Evolutionary conservation across 1,140 invertebrate genomes (phyloP), one percentile per base, ranked within the genome.

Genomic region (Pachyrhynchus sulphureomaculatus): DNA sequence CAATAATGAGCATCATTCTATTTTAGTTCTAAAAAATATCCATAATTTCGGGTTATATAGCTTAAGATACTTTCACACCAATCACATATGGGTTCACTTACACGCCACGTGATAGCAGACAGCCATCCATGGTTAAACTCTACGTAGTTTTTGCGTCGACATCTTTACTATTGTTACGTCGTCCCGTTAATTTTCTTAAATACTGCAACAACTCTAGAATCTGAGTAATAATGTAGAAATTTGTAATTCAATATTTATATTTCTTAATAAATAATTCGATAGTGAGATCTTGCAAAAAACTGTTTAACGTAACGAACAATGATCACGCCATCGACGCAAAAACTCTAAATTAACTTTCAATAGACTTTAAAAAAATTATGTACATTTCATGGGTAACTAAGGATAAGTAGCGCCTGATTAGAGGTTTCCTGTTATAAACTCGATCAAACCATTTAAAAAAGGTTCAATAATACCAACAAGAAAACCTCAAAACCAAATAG

Each of bases 21-120:
- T 47, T 47, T 23, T 18, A 47, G n/a, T 39, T 51, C 20, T 37
- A 56, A 47, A 52, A 58, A 64, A 65, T 58, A 67, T 53, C 61
- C 18, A 55, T 47, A 23, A 44, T 44, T 44, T 47, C 23, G 21
- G n/a, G 13, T 47, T 23, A 47, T 26, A 26, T 47, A 47, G 24
- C 20, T 44, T 15, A 23, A 12, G 23, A 47, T 47, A 47, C 23
- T 41, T 47, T 47, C 44, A 47, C 44, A 23, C 44, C 13, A 10
- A 26, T 47, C 44, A 47, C 21, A 23, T 13, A 13, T 47, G 44
- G 24, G 44, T 20, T 13, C 12, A 18, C n/a, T 10, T 12, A 26
- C 44, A 26, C 44, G 17, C 12, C 21, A 47, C 44, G 44, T 47
- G 44, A 26, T 21, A 15, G 44, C 44, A 47, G 20, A 47, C 44